phyloP scores from a whole-genome alignment of 2,888 invertebrate species.

The Uropetala carovei region DNA sequence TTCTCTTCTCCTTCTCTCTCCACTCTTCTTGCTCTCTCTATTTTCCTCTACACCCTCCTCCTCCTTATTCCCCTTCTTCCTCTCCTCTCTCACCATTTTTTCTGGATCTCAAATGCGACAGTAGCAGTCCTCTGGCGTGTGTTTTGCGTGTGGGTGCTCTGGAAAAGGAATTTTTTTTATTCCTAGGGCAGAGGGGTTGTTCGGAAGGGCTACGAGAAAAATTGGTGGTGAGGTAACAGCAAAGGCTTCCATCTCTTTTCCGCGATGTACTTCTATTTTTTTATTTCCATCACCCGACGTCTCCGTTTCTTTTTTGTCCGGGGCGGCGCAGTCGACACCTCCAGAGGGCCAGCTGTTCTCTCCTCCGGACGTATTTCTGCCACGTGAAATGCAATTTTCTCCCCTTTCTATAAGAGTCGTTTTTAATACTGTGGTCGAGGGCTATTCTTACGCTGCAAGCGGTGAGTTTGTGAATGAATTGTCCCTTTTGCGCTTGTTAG shows the following conservation, averaged over 20 bases:
- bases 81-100: background rate
- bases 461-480: background rate
- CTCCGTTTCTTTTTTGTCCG: background rate
- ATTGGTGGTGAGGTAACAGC: background rate
- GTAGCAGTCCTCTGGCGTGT: background rate
- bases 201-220: constrained; percentile 34
- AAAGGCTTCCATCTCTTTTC: constrained; percentile 34
- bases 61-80: background rate
- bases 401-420: background rate
- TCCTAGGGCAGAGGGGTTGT: background rate
- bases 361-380: background rate
- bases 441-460: background rate
- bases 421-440: background rate
- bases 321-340: background rate
- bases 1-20: background rate
- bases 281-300: background rate
- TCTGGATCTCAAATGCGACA: background rate
- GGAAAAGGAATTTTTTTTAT: background rate
- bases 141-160: background rate
- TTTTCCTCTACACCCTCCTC: background rate
- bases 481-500: background rate
- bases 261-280: background rate
- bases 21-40: background rate
- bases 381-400: background rate
- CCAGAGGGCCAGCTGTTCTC: background rate